Conservation (phyloP, 2,888 invertebrate genomes). For the Lymantria monacha region DNA sequence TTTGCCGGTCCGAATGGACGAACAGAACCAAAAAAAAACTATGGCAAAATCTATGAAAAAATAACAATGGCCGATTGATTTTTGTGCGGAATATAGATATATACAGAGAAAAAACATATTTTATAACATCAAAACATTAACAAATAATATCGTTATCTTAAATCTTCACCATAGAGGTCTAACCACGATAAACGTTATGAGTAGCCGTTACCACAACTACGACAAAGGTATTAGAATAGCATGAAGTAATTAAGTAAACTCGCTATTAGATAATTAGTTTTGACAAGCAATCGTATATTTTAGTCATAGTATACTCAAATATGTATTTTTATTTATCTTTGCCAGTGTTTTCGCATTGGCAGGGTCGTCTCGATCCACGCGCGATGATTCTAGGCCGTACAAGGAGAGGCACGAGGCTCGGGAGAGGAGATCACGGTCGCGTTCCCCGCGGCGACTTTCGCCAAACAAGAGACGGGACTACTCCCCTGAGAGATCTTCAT, state of each 20-base stretch:
- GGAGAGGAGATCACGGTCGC: conserved; percentile 49
- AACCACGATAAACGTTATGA: conserved; percentile 39
- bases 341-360: conserved; percentile 90
- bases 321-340: conserved; percentile 81
- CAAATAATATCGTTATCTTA: too few relatives aligned
- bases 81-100: too few relatives aligned
- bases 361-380: conserved; percentile 84
- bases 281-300: conserved; percentile 15
- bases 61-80: too few relatives aligned
- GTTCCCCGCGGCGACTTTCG: conserved; percentile 49
- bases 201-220: conserved; percentile 52
- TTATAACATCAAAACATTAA: too few relatives aligned
- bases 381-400: conserved; percentile 78
- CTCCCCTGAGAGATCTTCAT: conserved; percentile 32
- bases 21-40: too few relatives aligned
- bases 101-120: too few relatives aligned
- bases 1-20: too few relatives aligned
- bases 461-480: conserved; percentile 39
- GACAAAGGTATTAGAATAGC: conserved; percentile 65
- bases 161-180: neutral
- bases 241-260: conserved; percentile 33
- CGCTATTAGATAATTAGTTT: conserved; percentile 5
- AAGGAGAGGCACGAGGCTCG: conserved; percentile 40
- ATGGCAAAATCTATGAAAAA: too few relatives aligned
- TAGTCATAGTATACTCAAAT: conserved; percentile 40